Conservation (phyloP, 1,140 invertebrate species). For the Nasonia vitripennis region DNA sequence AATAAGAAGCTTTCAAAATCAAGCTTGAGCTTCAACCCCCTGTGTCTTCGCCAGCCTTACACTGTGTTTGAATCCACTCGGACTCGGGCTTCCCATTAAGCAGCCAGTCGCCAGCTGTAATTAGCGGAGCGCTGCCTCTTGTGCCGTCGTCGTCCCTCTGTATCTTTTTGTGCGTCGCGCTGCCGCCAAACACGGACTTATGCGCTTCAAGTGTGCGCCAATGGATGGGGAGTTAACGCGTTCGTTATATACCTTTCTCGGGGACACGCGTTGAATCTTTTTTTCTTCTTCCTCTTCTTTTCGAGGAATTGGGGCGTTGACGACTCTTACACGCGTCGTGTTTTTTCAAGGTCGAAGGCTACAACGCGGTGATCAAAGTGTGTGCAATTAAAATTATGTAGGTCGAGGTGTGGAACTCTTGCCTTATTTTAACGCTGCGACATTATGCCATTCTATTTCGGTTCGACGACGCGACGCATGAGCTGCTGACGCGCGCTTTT, state of each 20-base stretch:
- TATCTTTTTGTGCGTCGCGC: background rate
- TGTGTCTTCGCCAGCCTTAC: background rate
- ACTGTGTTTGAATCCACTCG: slow-evolving; percentile 58
- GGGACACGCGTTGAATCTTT: background rate
- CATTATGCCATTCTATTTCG: too few relatives aligned
- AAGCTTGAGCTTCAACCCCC: slow-evolving; percentile 32
- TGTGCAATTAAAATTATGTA: too few relatives aligned
- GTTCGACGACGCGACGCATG: too few relatives aligned
- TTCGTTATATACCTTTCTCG: background rate
- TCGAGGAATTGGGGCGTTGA: too few relatives aligned
- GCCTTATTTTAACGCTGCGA: too few relatives aligned
- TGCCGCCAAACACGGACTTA: background rate
- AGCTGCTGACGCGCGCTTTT: too few relatives aligned
- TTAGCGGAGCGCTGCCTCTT: slow-evolving; percentile 55
- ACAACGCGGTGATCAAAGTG: too few relatives aligned
- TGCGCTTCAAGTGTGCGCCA: background rate
- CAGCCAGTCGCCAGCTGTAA: slow-evolving; percentile 55
- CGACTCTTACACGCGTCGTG: too few relatives aligned
- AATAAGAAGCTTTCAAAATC: slow-evolving; percentile 57
- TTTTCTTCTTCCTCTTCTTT: background rate
- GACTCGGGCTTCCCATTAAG: slow-evolving; percentile 57
- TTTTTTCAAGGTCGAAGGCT: too few relatives aligned
- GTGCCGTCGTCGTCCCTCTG: background rate
- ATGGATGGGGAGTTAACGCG: background rate
- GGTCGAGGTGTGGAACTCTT: too few relatives aligned